phyloP scores from a whole-genome alignment of 2,113 vertebrate genomes.

The Sorex fumeus region DNA sequence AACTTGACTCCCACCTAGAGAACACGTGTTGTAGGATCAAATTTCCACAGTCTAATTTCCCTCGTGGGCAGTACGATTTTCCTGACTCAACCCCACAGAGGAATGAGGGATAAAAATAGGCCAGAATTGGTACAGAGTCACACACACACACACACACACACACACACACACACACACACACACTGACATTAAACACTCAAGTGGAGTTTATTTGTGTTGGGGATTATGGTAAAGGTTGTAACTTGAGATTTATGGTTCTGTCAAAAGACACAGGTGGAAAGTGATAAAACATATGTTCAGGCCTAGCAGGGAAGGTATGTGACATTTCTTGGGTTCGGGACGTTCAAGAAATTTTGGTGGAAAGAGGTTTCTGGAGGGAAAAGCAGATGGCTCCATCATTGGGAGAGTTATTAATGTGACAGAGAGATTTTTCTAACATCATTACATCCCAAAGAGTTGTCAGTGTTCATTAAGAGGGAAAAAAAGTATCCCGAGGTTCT shows the following conservation, averaged over 20 bases:
- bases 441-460: not conserved
- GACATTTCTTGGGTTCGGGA: not conserved
- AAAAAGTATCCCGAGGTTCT: not conserved
- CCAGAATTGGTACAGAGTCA: too few relatives aligned
- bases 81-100: too few relatives aligned
- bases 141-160: not conserved
- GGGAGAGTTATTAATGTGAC: not conserved
- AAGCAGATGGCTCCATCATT: not conserved
- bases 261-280: not conserved
- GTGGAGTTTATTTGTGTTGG: too few relatives aligned
- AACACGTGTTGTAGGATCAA: too few relatives aligned
- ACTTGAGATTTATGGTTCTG: not conserved
- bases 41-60: too few relatives aligned
- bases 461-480: not conserved
- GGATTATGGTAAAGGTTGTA: not conserved
- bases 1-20: too few relatives aligned
- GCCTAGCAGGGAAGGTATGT: not conserved
- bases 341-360: not conserved
- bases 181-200: too few relatives aligned
- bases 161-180: too few relatives aligned
- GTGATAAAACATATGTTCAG: not conserved
- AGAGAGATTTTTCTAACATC: not conserved
- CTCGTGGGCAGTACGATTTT: too few relatives aligned
- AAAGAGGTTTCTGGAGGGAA: not conserved
- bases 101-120: not conserved